Evolutionary conservation across 2,888 invertebrate genomes (phyloP).

Genomic region (Tetranychus piercei): DNA sequence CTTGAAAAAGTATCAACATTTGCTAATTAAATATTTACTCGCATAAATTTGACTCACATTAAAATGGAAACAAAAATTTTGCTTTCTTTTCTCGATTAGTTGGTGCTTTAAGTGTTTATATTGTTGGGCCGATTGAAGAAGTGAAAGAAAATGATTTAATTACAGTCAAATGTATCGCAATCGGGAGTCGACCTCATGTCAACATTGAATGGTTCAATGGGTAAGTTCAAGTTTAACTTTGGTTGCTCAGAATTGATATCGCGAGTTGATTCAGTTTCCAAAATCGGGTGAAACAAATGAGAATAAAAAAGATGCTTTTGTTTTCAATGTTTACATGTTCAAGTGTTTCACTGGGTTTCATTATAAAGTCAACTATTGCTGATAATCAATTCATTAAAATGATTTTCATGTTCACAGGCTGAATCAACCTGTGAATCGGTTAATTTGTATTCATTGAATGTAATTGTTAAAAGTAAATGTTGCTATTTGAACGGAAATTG

Average conservation of each 20-base stretch:
- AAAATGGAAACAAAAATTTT: background rate
- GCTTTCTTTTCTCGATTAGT: constrained; percentile 11
- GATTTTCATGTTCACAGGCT: too few species aligned
- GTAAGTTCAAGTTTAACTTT: constrained; percentile 14
- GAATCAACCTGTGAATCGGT: background rate
- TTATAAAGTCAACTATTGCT: too few species aligned
- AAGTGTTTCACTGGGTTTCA: too few species aligned
- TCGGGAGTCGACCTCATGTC: constrained; percentile 26
- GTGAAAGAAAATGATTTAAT: constrained; percentile 24
- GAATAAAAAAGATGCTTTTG: too few species aligned
- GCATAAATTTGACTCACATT: background rate
- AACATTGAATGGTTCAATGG: constrained; percentile 27
- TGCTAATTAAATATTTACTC: too few species aligned
- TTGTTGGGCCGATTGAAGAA: constrained; percentile 23
- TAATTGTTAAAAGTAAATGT: background rate
- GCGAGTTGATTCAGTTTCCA: too few species aligned
- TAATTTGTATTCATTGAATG: constrained; percentile 11
- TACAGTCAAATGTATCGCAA: constrained; percentile 25
- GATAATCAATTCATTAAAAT: too few species aligned
- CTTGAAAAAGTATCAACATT: too few species aligned
- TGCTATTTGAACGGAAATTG: background rate
- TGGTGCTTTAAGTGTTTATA: constrained; percentile 21
- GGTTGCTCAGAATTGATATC: too few species aligned
- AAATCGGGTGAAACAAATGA: too few species aligned
- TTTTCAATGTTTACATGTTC: too few species aligned